phyloP scores from a whole-genome alignment of 2,888 invertebrate genomes.

The Isoperla grammatica region DNA sequence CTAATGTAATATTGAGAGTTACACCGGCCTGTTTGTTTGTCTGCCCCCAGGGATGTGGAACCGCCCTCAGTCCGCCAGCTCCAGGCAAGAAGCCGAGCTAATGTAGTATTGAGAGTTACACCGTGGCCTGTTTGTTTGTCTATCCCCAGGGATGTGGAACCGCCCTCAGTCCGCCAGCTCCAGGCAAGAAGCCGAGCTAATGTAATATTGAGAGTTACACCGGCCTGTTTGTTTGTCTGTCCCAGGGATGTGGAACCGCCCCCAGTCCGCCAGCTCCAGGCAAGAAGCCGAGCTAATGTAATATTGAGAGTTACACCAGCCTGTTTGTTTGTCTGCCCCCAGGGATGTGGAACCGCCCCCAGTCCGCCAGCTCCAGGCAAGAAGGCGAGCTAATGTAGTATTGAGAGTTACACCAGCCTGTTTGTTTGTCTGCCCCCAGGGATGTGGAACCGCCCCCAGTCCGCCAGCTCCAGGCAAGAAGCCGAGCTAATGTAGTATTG shows the following conservation, averaged over 20 bases:
- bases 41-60: constrained; percentile 7
- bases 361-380: constrained; percentile 66
- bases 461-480: constrained; percentile 69
- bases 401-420: too few relatives aligned
- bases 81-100: constrained; percentile 71
- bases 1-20: too few relatives aligned
- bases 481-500: constrained; percentile 57
- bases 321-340: background rate
- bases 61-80: constrained; percentile 64
- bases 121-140: too few relatives aligned
- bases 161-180: constrained; percentile 66
- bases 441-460: constrained; percentile 50
- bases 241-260: constrained; percentile 38
- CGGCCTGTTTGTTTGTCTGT: too few relatives aligned
- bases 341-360: constrained; percentile 44
- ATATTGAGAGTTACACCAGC: constrained; percentile 35
- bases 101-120: too few relatives aligned
- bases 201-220: constrained; percentile 47
- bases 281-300: constrained; percentile 74
- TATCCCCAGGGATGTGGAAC: constrained; percentile 1
- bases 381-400: constrained; percentile 66
- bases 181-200: constrained; percentile 71
- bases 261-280: constrained; percentile 66
- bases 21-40: too few relatives aligned
- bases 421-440: background rate